phyloP scores from a whole-genome alignment of 1,140 invertebrate species.

The Euura lappo region DNA sequence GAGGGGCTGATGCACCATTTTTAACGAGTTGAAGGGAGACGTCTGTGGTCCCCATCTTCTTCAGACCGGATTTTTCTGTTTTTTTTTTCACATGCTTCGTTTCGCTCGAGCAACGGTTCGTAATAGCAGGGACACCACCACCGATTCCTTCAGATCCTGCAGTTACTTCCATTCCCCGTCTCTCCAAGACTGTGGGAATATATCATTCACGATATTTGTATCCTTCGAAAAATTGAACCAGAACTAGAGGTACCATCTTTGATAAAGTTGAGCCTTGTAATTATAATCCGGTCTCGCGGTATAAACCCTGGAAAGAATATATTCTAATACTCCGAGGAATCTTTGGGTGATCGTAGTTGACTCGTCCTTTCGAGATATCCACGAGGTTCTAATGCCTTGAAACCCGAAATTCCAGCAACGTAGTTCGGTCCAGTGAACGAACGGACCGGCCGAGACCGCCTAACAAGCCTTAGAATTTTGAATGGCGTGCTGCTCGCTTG shows the following conservation, averaged over 20 bases:
- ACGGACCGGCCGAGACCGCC: not conserved
- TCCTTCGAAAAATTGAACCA: not conserved
- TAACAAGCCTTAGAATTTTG: constrained; percentile 2
- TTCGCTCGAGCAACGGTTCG: no score
- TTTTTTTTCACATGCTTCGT: no score
- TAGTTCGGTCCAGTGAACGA: not conserved
- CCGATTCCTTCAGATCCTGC: not conserved
- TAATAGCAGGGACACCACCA: no score
- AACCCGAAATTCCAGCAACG: constrained; percentile 2
- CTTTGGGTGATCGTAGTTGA: not conserved
- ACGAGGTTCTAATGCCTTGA: not conserved
- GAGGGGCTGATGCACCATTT: not conserved
- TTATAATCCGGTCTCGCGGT: no score
- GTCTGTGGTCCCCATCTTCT: no score
- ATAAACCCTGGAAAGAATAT: not conserved
- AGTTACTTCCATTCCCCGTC: constrained; percentile 11
- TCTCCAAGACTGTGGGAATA: constrained; percentile 10
- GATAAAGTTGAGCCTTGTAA: no score
- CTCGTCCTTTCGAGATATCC: not conserved
- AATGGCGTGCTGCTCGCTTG: not conserved
- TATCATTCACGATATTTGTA: not conserved
- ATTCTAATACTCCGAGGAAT: constrained; percentile 2
- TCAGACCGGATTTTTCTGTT: no score
- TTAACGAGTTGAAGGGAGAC: constrained; percentile 1
- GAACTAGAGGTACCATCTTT: no score